Base-by-base conservation (phyloP, 2,797 vertebrate species). In the Peromyscus aztecus region DNA sequence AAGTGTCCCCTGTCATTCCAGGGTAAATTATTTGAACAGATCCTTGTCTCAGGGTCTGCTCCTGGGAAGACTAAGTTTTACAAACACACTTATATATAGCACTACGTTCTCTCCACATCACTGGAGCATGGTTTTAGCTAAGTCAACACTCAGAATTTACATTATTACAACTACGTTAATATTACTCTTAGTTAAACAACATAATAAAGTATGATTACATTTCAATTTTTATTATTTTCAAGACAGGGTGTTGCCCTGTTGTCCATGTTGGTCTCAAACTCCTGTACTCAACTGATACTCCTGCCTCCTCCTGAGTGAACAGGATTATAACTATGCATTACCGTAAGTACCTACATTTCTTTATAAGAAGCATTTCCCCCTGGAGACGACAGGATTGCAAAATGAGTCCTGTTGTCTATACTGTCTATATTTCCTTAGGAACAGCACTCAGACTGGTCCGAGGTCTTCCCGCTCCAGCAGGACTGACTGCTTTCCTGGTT, bases 141-240 rank as follows among this genome's bases (percentile, higher is more conserved):
- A 95, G 85, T 92, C 81, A 77, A 43, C 40, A 49, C 31, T 96
- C n/a, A 80, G 67, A 81, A 86, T 97, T 97, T 89, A 77, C 31
- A 69, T 63, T 81, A 77, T 95, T 77, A 92, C 59, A 63, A 91
- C 71, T 94, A 37, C 55, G 24, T 90, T 96, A 94, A 88, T 92
- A 90, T 75, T 97, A 55, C 80, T 94, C 90, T 91, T 59, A 90
- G 77, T 40, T 94, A 80, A 89, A 82, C 49, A 85, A 94, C 69
- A 76, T 90, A 83, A 89, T 81, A 71, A 96, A 76, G 49, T 86
- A 37, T 37, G 63, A 75, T 98, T 76, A 87, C 23, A 88, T 89
- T 95, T 94, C 16, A 88, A 63, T 73, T 91, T 71, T 61, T 61
- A 23, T 61, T 73, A n/a, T 55, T 55, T 83, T 67, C 23, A 40